Conservation (phyloP, 2,797 vertebrate species). For the Hemitrygon akajei region DNA sequence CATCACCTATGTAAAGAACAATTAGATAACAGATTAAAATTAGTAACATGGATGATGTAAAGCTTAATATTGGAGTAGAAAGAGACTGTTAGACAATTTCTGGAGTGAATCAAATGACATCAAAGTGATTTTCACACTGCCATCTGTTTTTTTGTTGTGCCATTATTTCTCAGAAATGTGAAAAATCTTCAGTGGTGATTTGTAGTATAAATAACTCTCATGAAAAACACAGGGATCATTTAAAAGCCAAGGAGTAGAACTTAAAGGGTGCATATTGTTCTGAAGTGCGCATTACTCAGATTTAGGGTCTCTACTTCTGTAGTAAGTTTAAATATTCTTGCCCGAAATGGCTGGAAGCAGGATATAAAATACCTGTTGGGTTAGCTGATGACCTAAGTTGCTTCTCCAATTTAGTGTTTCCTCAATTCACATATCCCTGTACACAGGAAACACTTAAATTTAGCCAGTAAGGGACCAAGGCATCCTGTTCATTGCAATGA, state of each 20-base stretch:
- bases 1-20: neutral
- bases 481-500: too few species aligned
- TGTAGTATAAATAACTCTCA: conserved; percentile 2
- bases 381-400: neutral
- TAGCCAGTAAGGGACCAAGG: neutral
- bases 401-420: neutral
- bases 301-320: neutral
- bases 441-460: neutral
- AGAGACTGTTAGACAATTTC: neutral
- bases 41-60: conserved; percentile 8
- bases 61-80: neutral
- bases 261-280: neutral
- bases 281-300: neutral
- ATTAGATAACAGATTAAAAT: conserved; percentile 9
- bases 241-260: conserved; percentile 5
- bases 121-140: conserved; percentile 11
- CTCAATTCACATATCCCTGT: neutral
- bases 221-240: neutral
- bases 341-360: neutral
- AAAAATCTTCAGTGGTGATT: neutral
- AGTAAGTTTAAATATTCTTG: neutral
- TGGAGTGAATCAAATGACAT: neutral
- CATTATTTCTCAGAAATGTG: neutral
- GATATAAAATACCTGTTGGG: neutral
- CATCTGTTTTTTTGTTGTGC: conserved; percentile 1